These are phyloP conservation scores for Ophioninae sp. DNA, from an alignment of 2,888 invertebrate species.

Conservation along the genomic window DNA sequence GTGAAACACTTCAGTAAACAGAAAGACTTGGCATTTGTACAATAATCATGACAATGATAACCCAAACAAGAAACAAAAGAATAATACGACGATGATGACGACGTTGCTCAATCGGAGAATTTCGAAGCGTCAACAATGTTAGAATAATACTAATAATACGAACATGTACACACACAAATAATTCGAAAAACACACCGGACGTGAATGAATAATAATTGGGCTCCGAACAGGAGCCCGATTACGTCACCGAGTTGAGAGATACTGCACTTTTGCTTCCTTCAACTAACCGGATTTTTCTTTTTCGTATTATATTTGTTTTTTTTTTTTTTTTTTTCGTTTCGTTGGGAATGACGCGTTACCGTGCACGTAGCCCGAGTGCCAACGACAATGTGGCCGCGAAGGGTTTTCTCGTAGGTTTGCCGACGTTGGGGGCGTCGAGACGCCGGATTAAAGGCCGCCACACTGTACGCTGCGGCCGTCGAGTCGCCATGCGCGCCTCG, in stretches of 20 bases:
- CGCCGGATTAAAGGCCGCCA: constrained; percentile 76
- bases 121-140: too few species aligned
- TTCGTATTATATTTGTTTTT: background rate
- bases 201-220: background rate
- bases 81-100: too few species aligned
- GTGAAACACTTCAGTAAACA: too few species aligned
- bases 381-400: constrained; percentile 59
- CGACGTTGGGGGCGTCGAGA: constrained; percentile 73
- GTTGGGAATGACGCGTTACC: constrained; percentile 28
- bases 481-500: constrained; percentile 74
- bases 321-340: background rate
- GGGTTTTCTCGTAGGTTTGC: constrained; percentile 64
- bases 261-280: background rate
- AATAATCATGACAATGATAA: too few species aligned
- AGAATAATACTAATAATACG: too few species aligned
- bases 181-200: background rate
- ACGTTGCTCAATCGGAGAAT: too few species aligned
- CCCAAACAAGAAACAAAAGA: too few species aligned
- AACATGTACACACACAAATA: background rate
- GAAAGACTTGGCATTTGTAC: too few species aligned
- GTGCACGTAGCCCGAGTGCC: constrained; percentile 49
- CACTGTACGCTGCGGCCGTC: constrained; percentile 66
- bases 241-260: background rate
- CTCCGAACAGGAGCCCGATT: background rate
- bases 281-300: background rate